Evolutionary conservation across 2,888 invertebrate species (phyloP).

Genomic region (Lasiommata megera): DNA sequence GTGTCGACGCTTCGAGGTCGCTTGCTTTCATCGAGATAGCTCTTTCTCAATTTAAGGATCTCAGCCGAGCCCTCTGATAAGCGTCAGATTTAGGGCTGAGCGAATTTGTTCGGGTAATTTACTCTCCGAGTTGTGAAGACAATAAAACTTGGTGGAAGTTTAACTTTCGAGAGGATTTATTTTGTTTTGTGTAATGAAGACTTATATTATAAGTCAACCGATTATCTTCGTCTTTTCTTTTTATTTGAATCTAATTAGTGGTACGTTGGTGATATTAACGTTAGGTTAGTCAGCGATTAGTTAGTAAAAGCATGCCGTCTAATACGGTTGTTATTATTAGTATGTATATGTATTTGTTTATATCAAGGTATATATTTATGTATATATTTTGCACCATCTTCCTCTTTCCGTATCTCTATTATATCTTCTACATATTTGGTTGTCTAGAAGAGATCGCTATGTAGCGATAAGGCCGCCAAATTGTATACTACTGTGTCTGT

Average conservation of each 20-base stretch:
- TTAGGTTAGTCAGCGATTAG: no score
- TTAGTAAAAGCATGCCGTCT: no score
- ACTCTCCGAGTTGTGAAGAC: slow-evolving; percentile 75
- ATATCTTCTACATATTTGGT: no score
- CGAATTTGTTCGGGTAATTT: slow-evolving; percentile 78
- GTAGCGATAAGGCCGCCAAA: no score
- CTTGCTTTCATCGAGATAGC: slow-evolving; percentile 65
- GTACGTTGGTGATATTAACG: no score
- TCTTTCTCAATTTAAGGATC: slow-evolving; percentile 72
- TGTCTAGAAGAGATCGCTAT: no score
- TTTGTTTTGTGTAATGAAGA: slow-evolving; percentile 62
- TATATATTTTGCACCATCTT: no score
- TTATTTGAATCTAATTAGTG: not conserved
- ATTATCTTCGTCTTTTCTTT: slow-evolving; percentile 29
- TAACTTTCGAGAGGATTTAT: slow-evolving; percentile 62
- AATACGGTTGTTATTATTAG: no score
- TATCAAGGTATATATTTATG: no score
- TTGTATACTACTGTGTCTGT: no score
- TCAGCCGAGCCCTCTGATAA: slow-evolving; percentile 67
- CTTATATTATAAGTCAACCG: slow-evolving; percentile 54
- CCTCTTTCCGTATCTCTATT: no score
- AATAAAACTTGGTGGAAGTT: slow-evolving; percentile 69
- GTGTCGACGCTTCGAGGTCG: slow-evolving; percentile 62
- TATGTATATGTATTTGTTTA: no score
- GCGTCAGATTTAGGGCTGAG: slow-evolving; percentile 74